Evolutionary conservation across 2,888 invertebrate genomes (phyloP), one percentile per base, ranked within the genome.

Genomic region (Lithophane semibrunnea): DNA sequence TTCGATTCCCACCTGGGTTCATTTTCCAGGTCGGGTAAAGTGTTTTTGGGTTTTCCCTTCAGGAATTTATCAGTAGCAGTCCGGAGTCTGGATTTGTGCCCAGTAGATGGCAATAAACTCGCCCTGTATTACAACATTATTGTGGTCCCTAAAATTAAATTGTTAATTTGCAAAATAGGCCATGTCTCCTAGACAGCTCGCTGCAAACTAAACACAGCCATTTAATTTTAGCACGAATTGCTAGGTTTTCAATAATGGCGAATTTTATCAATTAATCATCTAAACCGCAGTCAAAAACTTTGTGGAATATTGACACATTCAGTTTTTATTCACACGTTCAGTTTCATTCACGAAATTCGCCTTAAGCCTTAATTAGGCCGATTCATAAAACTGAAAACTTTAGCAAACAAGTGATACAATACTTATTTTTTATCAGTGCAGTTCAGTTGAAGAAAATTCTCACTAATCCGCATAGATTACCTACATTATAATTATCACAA

Each of bases 251-350:
- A 37, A 3, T 37, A 37, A 3, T 37, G 37, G 37, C 37, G 37
- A 37, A 37, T 37, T 37, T 37, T 37, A 37, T 5, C 37, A 37
- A 37, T 37, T 37, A 37, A 37, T 37, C 4, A 37, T 12, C 2
- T 24, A 2, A 12, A 13, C 12, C 5, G 5, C 12, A 0, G 4
- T 21, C n/a, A 12, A n/a, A 1, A n/a, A 2, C 5, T n/a, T 37
- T 37, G 37, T 37, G 37, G 37, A 37, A 58, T 24, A 58, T 58
- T 24, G 24, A 58, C 13, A 58, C 2, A n/a, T n/a, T n/a, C n/a
- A n/a, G n/a, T n/a, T n/a, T n/a, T n/a, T n/a, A n/a, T n/a, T n/a
- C n/a, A n/a, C n/a, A n/a, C 9, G 9, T 54, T 54, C n/a, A n/a
- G 54, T 9, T 54, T 54, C n/a, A n/a, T n/a, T 12, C 4, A n/a